phyloP scores from a whole-genome alignment of 2,797 vertebrate genomes.

The Spinus olivaceus region DNA sequence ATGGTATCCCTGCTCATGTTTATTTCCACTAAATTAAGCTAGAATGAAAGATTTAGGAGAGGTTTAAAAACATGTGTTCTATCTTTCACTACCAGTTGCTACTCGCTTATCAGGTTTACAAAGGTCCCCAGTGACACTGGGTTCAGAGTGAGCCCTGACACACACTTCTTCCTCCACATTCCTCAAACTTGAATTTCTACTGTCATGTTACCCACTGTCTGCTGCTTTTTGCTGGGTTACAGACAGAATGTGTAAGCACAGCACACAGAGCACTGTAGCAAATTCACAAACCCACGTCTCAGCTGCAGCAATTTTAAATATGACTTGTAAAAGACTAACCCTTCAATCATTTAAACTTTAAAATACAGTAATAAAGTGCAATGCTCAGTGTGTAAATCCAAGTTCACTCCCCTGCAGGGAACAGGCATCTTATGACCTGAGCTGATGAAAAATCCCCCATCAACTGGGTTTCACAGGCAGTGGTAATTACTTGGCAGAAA shows the following conservation, averaged over 20 bases:
- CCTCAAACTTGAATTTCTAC: not conserved
- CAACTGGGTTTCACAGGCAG: not conserved
- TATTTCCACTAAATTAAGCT: constrained; percentile 41
- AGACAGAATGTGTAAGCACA: not conserved
- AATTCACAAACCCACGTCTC: not conserved
- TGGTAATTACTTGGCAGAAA: not conserved
- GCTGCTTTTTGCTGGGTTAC: not conserved
- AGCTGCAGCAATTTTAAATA: not conserved
- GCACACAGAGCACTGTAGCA: not conserved
- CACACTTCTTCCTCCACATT: not conserved
- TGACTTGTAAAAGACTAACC: not conserved
- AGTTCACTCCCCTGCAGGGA: not conserved
- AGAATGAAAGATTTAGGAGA: not conserved
- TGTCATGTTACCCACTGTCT: not conserved
- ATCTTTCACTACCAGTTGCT: not conserved
- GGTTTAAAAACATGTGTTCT: not conserved
- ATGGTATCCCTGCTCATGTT: not conserved
- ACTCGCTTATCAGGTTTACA: not conserved
- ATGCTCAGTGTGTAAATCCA: not conserved
- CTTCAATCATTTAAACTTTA: not conserved
- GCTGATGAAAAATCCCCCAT: not conserved
- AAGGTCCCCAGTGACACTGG: not conserved
- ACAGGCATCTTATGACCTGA: not conserved
- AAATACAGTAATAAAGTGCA: not conserved
- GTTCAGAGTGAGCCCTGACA: not conserved